These are phyloP conservation scores for Trichonephila inaurata DNA, from an alignment of 1,140 invertebrate species.

Conservation along the genomic window DNA sequence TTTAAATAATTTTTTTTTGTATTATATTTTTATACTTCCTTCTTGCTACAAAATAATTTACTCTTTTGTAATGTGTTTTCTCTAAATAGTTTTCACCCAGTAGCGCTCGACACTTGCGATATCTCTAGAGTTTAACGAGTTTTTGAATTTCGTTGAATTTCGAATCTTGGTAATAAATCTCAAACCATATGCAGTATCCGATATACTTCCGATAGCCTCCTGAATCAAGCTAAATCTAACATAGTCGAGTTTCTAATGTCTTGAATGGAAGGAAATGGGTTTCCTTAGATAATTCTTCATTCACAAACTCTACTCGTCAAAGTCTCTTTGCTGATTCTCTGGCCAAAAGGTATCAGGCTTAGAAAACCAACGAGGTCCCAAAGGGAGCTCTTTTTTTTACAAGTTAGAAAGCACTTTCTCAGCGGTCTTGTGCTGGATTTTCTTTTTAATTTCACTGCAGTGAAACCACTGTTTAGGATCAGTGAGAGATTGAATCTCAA, in stretches of 20 bases:
- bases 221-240: too few relatives aligned
- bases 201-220: not conserved
- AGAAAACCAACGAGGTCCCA: not conserved
- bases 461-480: constrained; percentile 24
- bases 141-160: too few relatives aligned
- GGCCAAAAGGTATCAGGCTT: too few relatives aligned
- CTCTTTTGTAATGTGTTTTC: too few relatives aligned
- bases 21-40: too few relatives aligned
- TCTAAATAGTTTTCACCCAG: too few relatives aligned
- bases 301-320: not conserved
- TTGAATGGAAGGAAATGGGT: not conserved
- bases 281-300: not conserved
- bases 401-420: not conserved
- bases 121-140: too few relatives aligned
- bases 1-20: too few relatives aligned
- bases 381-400: not conserved
- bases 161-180: too few relatives aligned
- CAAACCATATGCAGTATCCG: too few relatives aligned
- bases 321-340: not conserved
- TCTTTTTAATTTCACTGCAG: constrained; percentile 4
- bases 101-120: too few relatives aligned
- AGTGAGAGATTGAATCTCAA: constrained; percentile 16
- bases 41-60: too few relatives aligned
- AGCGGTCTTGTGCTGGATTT: not conserved
- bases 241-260: not conserved